Evolutionary conservation across 2,797 vertebrate genomes (phyloP).

Genomic region (Alosa sapidissima): DNA sequence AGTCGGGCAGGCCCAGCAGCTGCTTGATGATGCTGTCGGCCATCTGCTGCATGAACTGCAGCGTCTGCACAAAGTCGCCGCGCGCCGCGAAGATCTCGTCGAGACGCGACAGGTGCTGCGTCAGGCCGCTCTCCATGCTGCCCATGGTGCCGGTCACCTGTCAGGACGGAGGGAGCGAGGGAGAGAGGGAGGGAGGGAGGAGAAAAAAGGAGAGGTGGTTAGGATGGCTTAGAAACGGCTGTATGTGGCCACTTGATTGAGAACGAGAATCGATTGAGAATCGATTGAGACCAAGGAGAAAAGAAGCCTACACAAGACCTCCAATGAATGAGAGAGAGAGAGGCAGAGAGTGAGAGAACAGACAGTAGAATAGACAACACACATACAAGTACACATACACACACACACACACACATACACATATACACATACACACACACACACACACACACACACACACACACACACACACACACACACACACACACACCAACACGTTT

Average conservation of each 20-base stretch:
- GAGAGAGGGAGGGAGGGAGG: neutral
- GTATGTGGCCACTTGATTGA: no score
- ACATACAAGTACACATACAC: no score
- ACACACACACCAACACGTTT: no score
- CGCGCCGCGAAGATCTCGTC: slow-evolving; percentile 86
- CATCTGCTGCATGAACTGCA: slow-evolving; percentile 89
- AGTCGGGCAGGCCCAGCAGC: slow-evolving; percentile 84
- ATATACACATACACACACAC: no score
- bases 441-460: no score
- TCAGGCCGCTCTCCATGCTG: slow-evolving; percentile 80
- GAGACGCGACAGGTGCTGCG: slow-evolving; percentile 83
- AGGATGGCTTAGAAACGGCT: no score
- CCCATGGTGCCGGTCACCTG: slow-evolving; percentile 81
- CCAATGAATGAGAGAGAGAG: neutral
- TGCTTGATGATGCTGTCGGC: slow-evolving; percentile 78
- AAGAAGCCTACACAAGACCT: neutral
- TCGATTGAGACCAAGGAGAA: no score
- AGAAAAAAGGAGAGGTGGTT: neutral
- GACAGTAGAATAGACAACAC: no score
- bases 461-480: no score
- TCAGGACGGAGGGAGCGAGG: neutral
- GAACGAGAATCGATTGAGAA: no score
- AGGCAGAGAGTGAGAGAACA: neutral
- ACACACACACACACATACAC: no score
- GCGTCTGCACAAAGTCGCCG: slow-evolving; percentile 85